Percentiles rank a stretch among this genome's conserved stretches.
Conservation (phyloP, 1,140 invertebrate genomes). For the Oreohelix idahoensis region DNA sequence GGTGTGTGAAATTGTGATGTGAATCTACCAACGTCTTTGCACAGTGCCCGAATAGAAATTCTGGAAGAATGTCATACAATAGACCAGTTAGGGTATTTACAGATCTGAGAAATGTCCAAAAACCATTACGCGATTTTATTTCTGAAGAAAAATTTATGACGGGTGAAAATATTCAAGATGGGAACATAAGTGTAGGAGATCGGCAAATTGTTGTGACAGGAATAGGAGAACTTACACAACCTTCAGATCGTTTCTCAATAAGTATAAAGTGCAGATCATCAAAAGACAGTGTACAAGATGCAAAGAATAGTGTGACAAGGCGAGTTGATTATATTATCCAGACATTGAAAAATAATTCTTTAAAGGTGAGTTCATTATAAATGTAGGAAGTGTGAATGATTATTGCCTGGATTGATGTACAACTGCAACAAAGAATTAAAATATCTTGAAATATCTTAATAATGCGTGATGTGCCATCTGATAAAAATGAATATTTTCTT, state of each 20-base stretch:
- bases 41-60: background rate
- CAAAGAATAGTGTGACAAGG: slow-evolving; percentile 68
- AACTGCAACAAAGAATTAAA: too few species aligned
- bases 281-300: slow-evolving; percentile 68
- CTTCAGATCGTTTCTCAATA: slow-evolving; percentile 65
- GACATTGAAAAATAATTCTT: slow-evolving; percentile 62
- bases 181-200: slow-evolving; percentile 41
- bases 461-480: too few species aligned
- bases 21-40: too few species aligned
- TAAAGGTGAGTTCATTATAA: slow-evolving; percentile 63
- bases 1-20: background rate
- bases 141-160: background rate
- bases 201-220: slow-evolving; percentile 67
- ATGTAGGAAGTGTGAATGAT: too few species aligned
- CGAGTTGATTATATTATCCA: slow-evolving; percentile 69
- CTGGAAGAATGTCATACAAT: slow-evolving; percentile 13
- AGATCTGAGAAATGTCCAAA: slow-evolving; percentile 1
- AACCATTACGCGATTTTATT: background rate
- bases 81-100: slow-evolving; percentile 38
- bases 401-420: too few species aligned
- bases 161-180: slow-evolving; percentile 27
- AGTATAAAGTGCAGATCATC: slow-evolving; percentile 45
- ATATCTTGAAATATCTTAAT: too few species aligned
- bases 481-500: too few species aligned
- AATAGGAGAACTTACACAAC: slow-evolving; percentile 63